Base-by-base conservation (phyloP, 1,140 invertebrate genomes). In the Phenacoccus solenopsis region DNA sequence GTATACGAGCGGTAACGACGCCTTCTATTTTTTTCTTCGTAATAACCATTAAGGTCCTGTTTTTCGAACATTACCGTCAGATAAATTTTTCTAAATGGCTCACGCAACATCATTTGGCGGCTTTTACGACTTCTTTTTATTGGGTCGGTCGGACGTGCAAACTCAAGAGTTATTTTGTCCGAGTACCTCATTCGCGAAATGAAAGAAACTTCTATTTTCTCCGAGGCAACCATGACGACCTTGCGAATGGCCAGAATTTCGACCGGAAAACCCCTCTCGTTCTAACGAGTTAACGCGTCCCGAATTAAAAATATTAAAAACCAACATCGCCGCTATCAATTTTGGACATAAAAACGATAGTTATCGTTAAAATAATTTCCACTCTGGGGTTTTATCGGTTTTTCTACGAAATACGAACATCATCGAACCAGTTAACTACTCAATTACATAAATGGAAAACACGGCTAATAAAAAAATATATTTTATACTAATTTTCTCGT, bases 61-160 rank as follows among this genome's bases (percentile, higher is more conserved):
- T 64, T 64, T 27, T 64, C 59, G 59, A 64, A 64, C 59, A 64
- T 64, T 64, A 64, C 59, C 21, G 59, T 64, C 59, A 64, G 59
- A 64, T 64, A 64, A 64, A 64, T 64, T 64, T 64, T 64, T 64
- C 59, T 27, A 64, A 64, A 64, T 64, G 59, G 59, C 59, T 64
- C 59, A 64, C 59, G 59, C 59, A 64, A 64, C 59, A 64, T 64
- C 59, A 27, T 64, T 64, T 64, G 59, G 59, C 59, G 22, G 59
- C 59, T 64, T 64, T 64, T 64, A 64, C 59, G 59, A 64, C 25
- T 64, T 64, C 59, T 64, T 64, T 64, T 64, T 64, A 64, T 64
- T 64, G 59, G 25, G 59, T 27, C 21, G 59, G 25, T 64, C 59
- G 59, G 25, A 64, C 59, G 59, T 64, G 59, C 59, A 64, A 64